A percentile compares a stretch with the other conserved stretches of the same genome.
These are phyloP conservation scores for Augochlorella aurata DNA, from an alignment of 2,888 invertebrate genomes.

Conservation along the genomic window DNA sequence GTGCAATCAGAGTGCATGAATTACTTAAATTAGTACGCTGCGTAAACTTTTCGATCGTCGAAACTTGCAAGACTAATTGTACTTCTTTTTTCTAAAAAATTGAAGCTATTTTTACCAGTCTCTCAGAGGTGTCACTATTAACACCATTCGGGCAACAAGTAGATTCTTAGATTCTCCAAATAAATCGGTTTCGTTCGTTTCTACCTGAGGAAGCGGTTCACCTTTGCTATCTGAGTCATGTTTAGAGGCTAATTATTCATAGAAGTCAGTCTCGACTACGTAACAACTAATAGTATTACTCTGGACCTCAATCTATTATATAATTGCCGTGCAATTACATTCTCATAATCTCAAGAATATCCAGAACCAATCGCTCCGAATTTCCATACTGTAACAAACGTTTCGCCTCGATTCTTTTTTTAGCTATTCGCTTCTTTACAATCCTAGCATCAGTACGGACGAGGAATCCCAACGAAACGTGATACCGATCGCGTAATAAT, in stretches of 20 bases:
- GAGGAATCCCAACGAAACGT: background rate
- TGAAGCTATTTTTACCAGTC: background rate
- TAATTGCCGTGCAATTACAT: background rate
- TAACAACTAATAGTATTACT: too few species aligned
- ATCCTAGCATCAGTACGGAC: background rate
- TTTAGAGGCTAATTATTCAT: too few species aligned
- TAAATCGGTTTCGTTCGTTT: background rate
- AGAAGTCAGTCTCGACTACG: too few species aligned
- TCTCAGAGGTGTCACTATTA: background rate
- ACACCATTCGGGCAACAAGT: background rate
- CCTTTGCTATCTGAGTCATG: background rate
- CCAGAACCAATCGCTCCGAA: background rate
- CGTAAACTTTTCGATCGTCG: too few species aligned
- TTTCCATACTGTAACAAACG: background rate
- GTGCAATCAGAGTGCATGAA: too few species aligned
- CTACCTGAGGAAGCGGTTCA: background rate
- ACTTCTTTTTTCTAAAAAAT: too few species aligned
- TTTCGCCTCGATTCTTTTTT: background rate
- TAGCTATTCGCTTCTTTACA: background rate
- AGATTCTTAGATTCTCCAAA: background rate
- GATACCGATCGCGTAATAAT: background rate
- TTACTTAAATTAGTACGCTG: too few species aligned
- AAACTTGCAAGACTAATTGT: too few species aligned
- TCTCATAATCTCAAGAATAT: background rate
- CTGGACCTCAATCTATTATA: background rate